phyloP scores from a whole-genome alignment of 1,140 invertebrate species.

The Eriocheir sinensis region DNA sequence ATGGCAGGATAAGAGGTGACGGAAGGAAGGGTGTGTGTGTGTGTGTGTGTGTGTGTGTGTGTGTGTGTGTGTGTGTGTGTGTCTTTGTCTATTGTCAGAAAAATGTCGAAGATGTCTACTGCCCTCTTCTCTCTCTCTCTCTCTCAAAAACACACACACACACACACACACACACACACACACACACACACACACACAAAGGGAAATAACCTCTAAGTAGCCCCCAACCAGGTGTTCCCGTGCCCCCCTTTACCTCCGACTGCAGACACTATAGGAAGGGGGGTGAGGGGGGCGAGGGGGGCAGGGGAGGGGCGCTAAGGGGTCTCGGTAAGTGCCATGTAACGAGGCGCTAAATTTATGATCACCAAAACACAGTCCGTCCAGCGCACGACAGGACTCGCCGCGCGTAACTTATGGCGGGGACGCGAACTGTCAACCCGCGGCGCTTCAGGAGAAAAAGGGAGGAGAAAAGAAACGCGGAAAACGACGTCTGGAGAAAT shows the following conservation, averaged over 20 bases:
- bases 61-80: constrained; percentile 22
- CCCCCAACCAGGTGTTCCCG: neutral
- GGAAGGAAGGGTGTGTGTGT: constrained; percentile 20
- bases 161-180: neutral
- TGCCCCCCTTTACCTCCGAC: neutral
- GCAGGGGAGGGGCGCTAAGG: neutral
- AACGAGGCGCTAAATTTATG: constrained; percentile 24
- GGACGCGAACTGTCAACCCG: neutral
- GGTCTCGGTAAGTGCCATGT: neutral
- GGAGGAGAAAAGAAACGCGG: neutral
- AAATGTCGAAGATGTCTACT: neutral
- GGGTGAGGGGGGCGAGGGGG: neutral
- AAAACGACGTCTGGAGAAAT: too few relatives aligned
- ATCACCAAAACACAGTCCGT: neutral
- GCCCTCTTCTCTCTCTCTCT: too few relatives aligned
- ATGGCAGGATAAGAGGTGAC: neutral
- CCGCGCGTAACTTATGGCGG: neutral
- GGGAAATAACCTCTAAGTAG: neutral
- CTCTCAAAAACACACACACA: neutral
- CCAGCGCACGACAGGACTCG: neutral
- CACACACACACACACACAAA: neutral
- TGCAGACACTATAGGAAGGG: neutral
- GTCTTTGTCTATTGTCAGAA: neutral
- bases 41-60: constrained; percentile 14
- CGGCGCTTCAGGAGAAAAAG: neutral